Evolutionary conservation across 2,113 vertebrate species (phyloP), one percentile per base, ranked within the genome.

Genomic region (Ceuthmochares aereus): DNA sequence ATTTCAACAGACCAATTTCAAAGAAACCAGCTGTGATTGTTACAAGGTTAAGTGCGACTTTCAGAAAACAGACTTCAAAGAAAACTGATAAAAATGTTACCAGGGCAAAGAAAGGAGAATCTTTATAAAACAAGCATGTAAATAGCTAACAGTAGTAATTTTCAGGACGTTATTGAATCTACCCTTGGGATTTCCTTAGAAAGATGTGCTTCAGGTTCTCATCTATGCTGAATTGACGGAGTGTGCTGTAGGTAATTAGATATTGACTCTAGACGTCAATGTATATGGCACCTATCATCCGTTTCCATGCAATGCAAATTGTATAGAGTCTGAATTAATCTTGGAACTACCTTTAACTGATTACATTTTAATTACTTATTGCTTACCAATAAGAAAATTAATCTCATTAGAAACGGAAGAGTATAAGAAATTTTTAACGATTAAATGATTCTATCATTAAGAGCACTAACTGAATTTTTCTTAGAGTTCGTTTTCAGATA

Each of bases 251-350:
- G 94, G 97, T 99, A 99, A 99, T 99, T 99, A 98, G 97, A 97
- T 99, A 99, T 99, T 94, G 98, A 99, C 98, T 98, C 60, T 90
- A 55, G 4, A 79, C 98, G 97, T 98, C 98, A 89, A 97, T 98
- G 97, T 93, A 94, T 97, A 98, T 98, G 97, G 29, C 89, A 96
- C 93, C 72, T 85, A 45, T 60, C 76, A 59, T 97, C 93, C 84
- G 98, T 97, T 93, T 97, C 87, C 47, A 23, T 87, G 89, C 87
- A 94, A 87, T 86, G 88, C 94, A 92, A 92, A 96, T 97, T 93
- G 90, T 66, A 96, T 93, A 83, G 96, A 93, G 94, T 97, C 97
- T 97, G 87, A 98, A 97, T 94, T 96, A 96, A 97, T 98, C 95
- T 98, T 90, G 78, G 93, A 98, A 96, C 78, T 93, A 76, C 58